Conservation (phyloP, 1,140 invertebrate genomes). For the Coenobita brevimanus region DNA sequence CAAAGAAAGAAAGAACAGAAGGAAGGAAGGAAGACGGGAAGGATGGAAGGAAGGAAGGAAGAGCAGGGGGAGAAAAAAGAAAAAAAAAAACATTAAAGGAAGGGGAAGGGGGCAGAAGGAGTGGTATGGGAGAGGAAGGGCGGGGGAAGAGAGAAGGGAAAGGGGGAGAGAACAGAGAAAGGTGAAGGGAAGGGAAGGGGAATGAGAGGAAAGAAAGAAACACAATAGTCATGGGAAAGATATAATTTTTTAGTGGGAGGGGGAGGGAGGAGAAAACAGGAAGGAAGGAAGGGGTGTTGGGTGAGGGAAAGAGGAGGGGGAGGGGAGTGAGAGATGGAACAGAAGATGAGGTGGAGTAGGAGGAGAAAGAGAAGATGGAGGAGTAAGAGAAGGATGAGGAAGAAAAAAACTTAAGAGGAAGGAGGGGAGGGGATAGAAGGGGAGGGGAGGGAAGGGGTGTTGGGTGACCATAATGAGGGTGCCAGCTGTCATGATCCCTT, state of each 20-base stretch:
- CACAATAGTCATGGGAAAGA: not conserved
- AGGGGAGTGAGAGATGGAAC: not conserved
- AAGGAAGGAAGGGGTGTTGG: not conserved
- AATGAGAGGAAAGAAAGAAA: not conserved
- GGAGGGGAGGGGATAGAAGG: too few species aligned
- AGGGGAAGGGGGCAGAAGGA: not conserved
- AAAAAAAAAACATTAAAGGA: not conserved
- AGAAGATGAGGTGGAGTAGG: not conserved
- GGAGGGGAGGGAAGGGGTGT: too few species aligned
- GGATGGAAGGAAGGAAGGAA: not conserved
- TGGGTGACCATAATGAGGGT: too few species aligned
- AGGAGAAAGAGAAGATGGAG: too few species aligned
- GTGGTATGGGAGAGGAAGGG: not conserved
- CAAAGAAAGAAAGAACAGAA: not conserved
- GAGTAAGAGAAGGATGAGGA: too few species aligned
- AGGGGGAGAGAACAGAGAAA: not conserved
- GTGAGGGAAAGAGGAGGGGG: not conserved
- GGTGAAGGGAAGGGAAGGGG: not conserved
- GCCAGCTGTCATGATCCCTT: too few species aligned
- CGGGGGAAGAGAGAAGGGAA: not conserved
- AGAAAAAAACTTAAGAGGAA: too few species aligned
- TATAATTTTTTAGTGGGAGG: too few species aligned
- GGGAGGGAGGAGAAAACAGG: not conserved
- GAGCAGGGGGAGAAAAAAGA: not conserved
- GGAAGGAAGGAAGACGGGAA: not conserved